phyloP scores from a whole-genome alignment of 2,888 invertebrate species.

The Micoletzkya japonica region DNA sequence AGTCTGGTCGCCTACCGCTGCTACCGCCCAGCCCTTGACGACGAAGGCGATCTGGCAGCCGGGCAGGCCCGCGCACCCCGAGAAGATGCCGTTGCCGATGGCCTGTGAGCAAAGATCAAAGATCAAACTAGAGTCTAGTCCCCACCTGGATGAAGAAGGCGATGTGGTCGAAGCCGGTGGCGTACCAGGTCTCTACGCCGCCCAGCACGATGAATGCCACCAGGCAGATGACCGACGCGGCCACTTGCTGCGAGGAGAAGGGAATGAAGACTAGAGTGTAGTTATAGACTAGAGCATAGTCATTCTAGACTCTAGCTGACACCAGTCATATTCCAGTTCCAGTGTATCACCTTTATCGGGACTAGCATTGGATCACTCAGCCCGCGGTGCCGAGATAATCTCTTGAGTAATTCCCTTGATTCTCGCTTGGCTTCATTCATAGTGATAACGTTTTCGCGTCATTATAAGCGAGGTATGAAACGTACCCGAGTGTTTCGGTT shows the following conservation, averaged over 20 bases:
- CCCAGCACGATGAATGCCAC: constrained; percentile 60
- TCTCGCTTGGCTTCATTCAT: no score
- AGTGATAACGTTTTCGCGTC: no score
- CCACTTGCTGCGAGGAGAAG: constrained; percentile 52
- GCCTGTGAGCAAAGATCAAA: constrained; percentile 9
- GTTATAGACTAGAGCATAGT: no score
- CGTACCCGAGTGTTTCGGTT: no score
- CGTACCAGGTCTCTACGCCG: constrained; percentile 61
- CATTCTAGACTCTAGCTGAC: no score
- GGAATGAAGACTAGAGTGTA: neutral
- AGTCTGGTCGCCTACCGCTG: constrained; percentile 41
- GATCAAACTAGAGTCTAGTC: neutral
- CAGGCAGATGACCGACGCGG: constrained; percentile 48
- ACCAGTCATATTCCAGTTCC: no score
- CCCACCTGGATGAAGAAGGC: constrained; percentile 56
- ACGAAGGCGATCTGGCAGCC: constrained; percentile 63
- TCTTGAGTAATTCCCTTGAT: no score
- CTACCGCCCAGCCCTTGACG: constrained; percentile 62
- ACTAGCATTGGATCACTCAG: no score
- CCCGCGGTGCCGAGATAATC: no score
- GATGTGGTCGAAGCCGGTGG: constrained; percentile 62
- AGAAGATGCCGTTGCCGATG: constrained; percentile 49
- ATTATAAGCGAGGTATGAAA: no score
- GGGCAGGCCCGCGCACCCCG: constrained; percentile 60
- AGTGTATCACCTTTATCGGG: no score